Evolutionary conservation across 2,888 invertebrate species (phyloP).

Genomic region (Minunthozetes semirufus): DNA sequence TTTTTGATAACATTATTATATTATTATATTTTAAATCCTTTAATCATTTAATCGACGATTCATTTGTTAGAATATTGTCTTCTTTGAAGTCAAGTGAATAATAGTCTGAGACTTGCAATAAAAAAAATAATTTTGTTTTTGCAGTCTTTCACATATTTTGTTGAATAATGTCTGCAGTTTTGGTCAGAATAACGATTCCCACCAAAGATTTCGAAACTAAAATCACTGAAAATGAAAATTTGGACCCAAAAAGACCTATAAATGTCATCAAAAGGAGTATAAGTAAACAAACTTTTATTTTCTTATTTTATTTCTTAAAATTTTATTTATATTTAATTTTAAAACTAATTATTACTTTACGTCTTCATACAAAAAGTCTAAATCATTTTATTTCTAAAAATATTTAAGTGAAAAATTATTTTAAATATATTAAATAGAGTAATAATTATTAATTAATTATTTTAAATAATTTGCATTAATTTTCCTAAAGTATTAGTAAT

Average conservation of each 20-base stretch:
- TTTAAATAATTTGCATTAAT: no score
- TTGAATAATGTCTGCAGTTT: constrained; percentile 36
- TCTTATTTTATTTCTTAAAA: no score
- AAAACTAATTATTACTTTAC: no score
- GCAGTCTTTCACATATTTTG: not conserved
- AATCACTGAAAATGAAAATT: constrained; percentile 5
- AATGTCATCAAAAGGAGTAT: constrained; percentile 8
- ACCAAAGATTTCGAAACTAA: constrained; percentile 24
- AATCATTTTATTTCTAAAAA: no score
- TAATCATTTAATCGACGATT: not conserved
- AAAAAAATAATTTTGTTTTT: not conserved
- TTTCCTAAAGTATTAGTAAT: no score
- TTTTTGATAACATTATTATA: not conserved
- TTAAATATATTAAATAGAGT: no score
- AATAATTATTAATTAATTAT: no score
- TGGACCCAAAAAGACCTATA: not conserved
- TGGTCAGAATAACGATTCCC: constrained; percentile 35
- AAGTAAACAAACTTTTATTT: not conserved
- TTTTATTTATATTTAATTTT: no score
- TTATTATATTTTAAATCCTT: not conserved
- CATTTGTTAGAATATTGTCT: not conserved
- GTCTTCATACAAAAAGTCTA: no score
- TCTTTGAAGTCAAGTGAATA: not conserved
- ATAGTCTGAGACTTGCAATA: no score
- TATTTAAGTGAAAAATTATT: no score